A percentile compares a stretch with the other conserved stretches of the same genome.
Evolutionary conservation across 2,888 invertebrate species (phyloP).

Genomic region (Marronus borbonicus): DNA sequence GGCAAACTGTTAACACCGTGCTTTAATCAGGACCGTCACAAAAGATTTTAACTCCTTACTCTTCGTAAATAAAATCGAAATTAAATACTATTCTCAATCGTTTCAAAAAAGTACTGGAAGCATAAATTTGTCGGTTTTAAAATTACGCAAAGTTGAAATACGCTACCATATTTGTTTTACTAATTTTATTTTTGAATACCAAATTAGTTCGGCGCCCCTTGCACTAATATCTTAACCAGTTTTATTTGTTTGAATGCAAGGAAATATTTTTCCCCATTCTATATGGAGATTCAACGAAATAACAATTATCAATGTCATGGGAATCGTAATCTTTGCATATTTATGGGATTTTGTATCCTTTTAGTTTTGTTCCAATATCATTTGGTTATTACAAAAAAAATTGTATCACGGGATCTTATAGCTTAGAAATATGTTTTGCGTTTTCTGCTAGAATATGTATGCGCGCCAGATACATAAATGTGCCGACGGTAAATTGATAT

Average conservation of each 20-base stretch:
- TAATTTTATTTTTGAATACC: slow-evolving; percentile 57
- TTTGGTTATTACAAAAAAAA: too few species aligned
- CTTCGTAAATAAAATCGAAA: slow-evolving; percentile 13
- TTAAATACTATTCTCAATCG: not conserved
- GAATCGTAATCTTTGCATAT: not conserved
- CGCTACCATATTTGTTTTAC: slow-evolving; percentile 60
- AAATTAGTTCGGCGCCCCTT: slow-evolving; percentile 48
- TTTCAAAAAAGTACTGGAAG: too few species aligned
- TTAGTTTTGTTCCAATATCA: too few species aligned
- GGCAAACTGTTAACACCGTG: slow-evolving; percentile 46
- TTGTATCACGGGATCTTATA: too few species aligned
- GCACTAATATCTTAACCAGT: not conserved
- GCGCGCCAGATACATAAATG: too few species aligned
- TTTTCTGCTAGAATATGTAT: too few species aligned
- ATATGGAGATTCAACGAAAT: not conserved
- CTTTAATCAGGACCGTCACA: slow-evolving; percentile 38
- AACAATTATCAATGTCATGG: not conserved
- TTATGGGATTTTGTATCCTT: not conserved
- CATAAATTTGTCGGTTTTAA: slow-evolving; percentile 48
- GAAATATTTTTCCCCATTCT: not conserved
- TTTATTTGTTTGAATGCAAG: not conserved
- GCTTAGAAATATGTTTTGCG: too few species aligned
- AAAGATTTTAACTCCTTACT: slow-evolving; percentile 19
- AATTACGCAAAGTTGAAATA: slow-evolving; percentile 55
- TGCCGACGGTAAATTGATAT: too few species aligned